Evolutionary conservation across 2,888 invertebrate genomes (phyloP).

Genomic region (Synanthedon andrenaeformis): DNA sequence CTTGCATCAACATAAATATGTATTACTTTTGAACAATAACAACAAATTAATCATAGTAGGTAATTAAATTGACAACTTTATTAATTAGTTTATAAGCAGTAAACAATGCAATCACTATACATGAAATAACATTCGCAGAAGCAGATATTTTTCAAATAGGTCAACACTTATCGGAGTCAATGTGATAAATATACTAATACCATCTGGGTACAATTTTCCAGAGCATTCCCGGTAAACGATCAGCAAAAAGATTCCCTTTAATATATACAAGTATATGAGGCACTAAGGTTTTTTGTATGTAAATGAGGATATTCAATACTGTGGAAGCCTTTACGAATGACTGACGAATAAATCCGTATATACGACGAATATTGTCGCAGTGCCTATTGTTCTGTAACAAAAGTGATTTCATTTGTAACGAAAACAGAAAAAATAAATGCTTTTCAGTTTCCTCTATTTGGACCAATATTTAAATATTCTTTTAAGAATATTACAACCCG

Average conservation of each 20-base stretch:
- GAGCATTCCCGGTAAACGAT: background rate
- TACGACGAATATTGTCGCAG: background rate
- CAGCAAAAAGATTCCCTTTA: background rate
- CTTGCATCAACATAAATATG: too few species aligned
- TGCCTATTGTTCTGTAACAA: background rate
- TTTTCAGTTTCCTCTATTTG: too few species aligned
- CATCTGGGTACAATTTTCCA: background rate
- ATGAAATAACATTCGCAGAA: background rate
- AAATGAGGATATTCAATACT: background rate
- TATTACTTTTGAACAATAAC: background rate
- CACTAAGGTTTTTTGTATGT: background rate
- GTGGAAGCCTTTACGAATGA: background rate
- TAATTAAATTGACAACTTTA: background rate
- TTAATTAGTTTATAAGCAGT: background rate
- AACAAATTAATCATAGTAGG: background rate
- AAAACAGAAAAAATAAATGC: too few species aligned
- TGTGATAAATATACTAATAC: background rate
- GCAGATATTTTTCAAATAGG: background rate
- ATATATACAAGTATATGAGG: background rate
- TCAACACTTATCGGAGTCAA: background rate
- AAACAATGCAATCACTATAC: background rate
- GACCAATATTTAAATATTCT: too few species aligned
- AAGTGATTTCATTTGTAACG: background rate
- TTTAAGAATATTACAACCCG: too few species aligned
- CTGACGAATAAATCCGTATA: background rate